A percentile compares a stretch with the other conserved stretches of the same genome.
These are phyloP conservation scores for Eupithecia inturbata DNA, from an alignment of 2,888 invertebrate genomes.

Conservation along the genomic window DNA sequence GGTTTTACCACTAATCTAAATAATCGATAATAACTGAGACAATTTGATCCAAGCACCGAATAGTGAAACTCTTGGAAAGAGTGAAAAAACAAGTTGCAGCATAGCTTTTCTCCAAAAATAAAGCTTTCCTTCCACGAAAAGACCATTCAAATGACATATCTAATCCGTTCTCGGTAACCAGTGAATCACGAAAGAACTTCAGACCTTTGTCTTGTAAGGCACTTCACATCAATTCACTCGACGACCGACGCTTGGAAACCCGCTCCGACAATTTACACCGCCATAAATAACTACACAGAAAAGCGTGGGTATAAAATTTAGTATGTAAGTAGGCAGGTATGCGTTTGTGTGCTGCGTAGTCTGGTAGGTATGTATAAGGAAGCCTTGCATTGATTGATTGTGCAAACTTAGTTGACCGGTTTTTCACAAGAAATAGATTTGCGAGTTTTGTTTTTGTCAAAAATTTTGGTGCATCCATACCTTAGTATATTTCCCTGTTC, in stretches of 20 bases:
- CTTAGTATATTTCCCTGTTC: neutral
- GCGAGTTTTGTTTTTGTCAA: neutral
- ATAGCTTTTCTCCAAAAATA: neutral
- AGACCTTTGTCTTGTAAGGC: conserved; percentile 6
- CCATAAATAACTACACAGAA: conserved; percentile 26
- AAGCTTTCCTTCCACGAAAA: neutral
- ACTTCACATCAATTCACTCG: conserved; percentile 7
- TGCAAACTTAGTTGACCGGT: neutral
- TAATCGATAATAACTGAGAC: too few species aligned
- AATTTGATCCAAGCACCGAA: neutral
- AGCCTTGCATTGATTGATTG: neutral
- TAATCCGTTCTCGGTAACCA: neutral
- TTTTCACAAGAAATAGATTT: neutral
- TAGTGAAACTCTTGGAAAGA: neutral
- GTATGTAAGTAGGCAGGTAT: neutral
- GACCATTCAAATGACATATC: conserved; percentile 1
- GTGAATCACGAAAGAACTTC: conserved; percentile 8
- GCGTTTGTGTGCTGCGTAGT: neutral
- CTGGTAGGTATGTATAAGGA: neutral
- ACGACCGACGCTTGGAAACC: neutral
- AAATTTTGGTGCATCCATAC: neutral
- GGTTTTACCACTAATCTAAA: neutral
- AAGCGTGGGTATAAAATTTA: conserved; percentile 23
- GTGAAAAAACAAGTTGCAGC: neutral
- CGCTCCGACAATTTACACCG: conserved; percentile 18